These are phyloP conservation scores for Gortyna flavago DNA, from an alignment of 2,888 invertebrate genomes.

Conservation along the genomic window DNA sequence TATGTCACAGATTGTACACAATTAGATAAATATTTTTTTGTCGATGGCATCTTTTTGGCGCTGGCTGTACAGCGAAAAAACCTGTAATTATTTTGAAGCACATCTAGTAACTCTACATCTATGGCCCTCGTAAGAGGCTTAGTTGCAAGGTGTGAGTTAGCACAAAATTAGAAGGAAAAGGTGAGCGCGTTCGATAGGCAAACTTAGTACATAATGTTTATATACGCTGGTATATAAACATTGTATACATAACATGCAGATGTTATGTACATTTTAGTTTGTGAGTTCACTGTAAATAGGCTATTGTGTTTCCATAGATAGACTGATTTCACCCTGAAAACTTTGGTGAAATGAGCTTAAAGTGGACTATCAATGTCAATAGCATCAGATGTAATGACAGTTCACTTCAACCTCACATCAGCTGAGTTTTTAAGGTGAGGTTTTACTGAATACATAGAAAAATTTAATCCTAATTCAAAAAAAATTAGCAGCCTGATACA, in stretches of 20 bases:
- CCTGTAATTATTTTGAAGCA: not conserved
- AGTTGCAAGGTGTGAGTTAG: conserved; percentile 76
- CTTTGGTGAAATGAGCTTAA: not conserved
- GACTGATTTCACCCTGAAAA: not conserved
- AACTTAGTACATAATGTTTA: conserved; percentile 23
- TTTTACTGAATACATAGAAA: not conserved
- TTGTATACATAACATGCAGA: too few species aligned
- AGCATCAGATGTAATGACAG: not conserved
- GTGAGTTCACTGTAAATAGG: not conserved
- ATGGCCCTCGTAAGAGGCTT: conserved; percentile 69
- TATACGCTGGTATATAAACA: not conserved
- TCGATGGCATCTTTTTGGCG: not conserved
- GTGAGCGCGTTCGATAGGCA: conserved; percentile 52
- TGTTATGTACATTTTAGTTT: not conserved
- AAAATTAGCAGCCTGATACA: too few species aligned
- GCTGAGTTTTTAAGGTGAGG: not conserved
- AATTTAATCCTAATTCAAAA: not conserved
- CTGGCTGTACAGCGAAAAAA: not conserved
- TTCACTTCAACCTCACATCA: not conserved
- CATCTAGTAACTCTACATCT: conserved; percentile 57
- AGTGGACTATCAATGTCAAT: not conserved
- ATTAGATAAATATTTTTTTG: too few species aligned
- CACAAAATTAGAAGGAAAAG: conserved; percentile 77
- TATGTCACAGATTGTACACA: too few species aligned
- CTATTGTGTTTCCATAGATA: conserved; percentile 8